Conservation (phyloP, 2,113 vertebrate genomes). For the Scortum barcoo region DNA sequence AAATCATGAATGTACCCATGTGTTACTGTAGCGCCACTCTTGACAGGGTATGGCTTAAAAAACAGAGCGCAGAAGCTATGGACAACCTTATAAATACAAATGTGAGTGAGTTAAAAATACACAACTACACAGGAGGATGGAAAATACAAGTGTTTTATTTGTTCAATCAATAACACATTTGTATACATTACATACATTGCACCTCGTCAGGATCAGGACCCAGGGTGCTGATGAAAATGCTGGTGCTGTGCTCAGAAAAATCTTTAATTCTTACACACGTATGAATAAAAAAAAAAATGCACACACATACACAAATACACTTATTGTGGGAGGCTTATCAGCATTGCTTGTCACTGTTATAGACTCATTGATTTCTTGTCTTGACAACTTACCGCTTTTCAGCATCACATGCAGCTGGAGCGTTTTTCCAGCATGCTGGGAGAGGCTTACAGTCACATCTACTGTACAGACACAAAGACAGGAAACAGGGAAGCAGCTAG, state of each 20-base stretch:
- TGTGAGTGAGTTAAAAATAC: not conserved
- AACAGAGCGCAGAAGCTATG: not conserved
- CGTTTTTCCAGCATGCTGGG: not conserved
- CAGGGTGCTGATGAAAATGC: not conserved
- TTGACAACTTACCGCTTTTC: not conserved
- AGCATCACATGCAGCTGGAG: not conserved
- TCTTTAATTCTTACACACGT: not conserved
- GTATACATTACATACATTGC: not conserved
- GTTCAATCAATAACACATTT: not conserved
- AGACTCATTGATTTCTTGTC: not conserved
- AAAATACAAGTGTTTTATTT: not conserved
- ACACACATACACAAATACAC: not conserved
- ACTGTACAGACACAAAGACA: not conserved
- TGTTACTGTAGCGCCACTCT: not conserved
- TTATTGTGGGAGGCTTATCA: not conserved
- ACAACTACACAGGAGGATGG: not conserved
- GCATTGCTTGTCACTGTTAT: not conserved
- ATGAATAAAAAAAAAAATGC: not conserved
- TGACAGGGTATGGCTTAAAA: not conserved
- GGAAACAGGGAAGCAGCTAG: too few relatives aligned
- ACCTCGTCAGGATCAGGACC: not conserved
- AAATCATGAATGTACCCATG: slow-evolving; percentile 21
- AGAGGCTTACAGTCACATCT: not conserved
- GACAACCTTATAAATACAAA: not conserved
- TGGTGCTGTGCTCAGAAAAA: not conserved